phyloP scores from a whole-genome alignment of 2,797 vertebrate species.

The Siniperca undulata region DNA sequence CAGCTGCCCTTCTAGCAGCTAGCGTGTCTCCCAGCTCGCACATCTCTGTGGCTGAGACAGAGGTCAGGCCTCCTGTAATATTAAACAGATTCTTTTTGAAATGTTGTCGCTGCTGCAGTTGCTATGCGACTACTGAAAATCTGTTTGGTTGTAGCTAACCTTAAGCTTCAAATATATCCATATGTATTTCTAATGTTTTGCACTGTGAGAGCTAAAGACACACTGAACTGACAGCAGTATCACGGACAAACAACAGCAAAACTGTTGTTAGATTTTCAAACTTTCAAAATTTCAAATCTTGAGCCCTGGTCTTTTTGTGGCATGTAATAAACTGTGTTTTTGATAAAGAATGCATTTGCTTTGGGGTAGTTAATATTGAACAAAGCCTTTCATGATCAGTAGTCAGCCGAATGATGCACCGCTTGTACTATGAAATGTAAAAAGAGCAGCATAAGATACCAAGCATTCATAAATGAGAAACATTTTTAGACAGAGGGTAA shows the following conservation, averaged over 20 bases:
- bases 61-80: constrained; percentile 42
- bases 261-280: not conserved
- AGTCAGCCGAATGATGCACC: not conserved
- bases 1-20: constrained; percentile 45
- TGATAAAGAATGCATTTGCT: not conserved
- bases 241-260: not conserved
- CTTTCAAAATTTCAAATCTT: not conserved
- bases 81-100: constrained; percentile 33
- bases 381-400: constrained; percentile 5
- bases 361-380: not conserved
- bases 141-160: not conserved
- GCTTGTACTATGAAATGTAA: not conserved
- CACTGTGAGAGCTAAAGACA: not conserved
- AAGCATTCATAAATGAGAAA: not conserved
- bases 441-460: not conserved
- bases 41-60: constrained; percentile 30
- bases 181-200: not conserved
- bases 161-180: constrained; percentile 6
- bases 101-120: constrained; percentile 15
- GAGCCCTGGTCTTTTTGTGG: not conserved
- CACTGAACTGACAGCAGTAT: not conserved
- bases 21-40: constrained; percentile 33
- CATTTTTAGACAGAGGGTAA: not conserved
- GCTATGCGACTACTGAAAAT: constrained; percentile 1
- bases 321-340: not conserved